Evolutionary conservation across 2,797 vertebrate genomes (phyloP).

Genomic region (Sylvilagus floridanus): DNA sequence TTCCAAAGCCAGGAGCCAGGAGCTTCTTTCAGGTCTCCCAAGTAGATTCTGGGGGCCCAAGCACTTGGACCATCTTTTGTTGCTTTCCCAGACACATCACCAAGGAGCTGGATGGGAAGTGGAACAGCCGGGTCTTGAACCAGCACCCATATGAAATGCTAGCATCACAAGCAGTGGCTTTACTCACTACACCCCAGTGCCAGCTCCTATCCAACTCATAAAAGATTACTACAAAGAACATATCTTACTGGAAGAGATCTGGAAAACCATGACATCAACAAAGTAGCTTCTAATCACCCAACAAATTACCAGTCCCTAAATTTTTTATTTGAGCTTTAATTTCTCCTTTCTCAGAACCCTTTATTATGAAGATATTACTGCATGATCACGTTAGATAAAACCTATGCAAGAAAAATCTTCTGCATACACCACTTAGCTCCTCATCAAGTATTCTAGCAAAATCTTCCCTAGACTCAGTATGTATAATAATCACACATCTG

Average conservation of each 20-base stretch:
- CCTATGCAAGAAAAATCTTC: neutral
- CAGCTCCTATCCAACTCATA: neutral
- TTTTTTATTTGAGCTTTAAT: neutral
- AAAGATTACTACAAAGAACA: neutral
- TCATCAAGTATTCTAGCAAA: neutral
- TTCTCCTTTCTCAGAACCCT: neutral
- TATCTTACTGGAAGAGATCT: neutral
- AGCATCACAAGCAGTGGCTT: too few species aligned
- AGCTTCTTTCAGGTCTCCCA: too few species aligned
- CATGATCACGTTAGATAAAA: neutral
- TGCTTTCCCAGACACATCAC: too few species aligned
- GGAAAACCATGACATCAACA: neutral
- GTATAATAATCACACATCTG: neutral
- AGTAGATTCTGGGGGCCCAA: too few species aligned
- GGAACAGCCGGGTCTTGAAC: too few species aligned
- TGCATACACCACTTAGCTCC: neutral
- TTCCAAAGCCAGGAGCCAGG: too few species aligned
- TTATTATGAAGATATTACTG: neutral
- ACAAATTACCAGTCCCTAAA: neutral
- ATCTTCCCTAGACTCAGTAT: neutral
- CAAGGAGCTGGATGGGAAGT: too few species aligned
- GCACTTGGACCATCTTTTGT: too few species aligned
- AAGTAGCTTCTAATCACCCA: neutral
- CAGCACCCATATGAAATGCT: too few species aligned
- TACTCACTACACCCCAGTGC: too few species aligned